phyloP scores from a whole-genome alignment of 2,888 invertebrate genomes.

The Amiota minor region DNA sequence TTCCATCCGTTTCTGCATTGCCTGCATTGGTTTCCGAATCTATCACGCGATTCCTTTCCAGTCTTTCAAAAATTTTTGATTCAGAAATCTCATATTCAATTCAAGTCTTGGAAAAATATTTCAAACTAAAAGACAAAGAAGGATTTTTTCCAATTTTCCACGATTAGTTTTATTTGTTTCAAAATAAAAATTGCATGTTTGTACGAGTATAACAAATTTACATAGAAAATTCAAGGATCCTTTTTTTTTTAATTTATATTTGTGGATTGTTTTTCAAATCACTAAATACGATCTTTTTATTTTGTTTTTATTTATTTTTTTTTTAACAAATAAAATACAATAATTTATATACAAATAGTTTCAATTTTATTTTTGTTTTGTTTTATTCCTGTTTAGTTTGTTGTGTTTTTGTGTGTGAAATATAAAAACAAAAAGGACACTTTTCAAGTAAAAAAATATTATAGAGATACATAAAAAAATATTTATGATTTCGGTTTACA shows the following conservation, averaged over 20 bases:
- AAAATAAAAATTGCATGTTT: slow-evolving; percentile 41
- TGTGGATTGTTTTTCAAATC: background rate
- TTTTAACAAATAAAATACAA: slow-evolving; percentile 60
- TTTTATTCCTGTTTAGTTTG: background rate
- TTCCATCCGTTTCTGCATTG: too few relatives aligned
- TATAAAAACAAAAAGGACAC: slow-evolving; percentile 45
- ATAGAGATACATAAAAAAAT: slow-evolving; percentile 41
- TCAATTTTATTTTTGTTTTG: slow-evolving; percentile 47
- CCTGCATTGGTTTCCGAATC: too few relatives aligned
- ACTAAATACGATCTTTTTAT: background rate
- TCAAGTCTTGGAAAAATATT: background rate
- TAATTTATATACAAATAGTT: slow-evolving; percentile 60
- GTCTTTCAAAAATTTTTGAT: too few relatives aligned
- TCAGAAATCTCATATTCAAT: too few relatives aligned
- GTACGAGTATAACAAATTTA: slow-evolving; percentile 31
- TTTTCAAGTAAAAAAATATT: slow-evolving; percentile 47
- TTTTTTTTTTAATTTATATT: background rate
- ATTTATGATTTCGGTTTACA: slow-evolving; percentile 39
- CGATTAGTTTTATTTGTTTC: slow-evolving; percentile 58
- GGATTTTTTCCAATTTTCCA: slow-evolving; percentile 60
- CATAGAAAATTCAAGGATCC: slow-evolving; percentile 42
- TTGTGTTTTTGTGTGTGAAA: slow-evolving; percentile 38
- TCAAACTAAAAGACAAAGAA: background rate
- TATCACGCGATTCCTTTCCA: too few relatives aligned
- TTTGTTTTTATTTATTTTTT: slow-evolving; percentile 37